Conservation (phyloP, 2,888 invertebrate species). For the Anorthoa munda region DNA sequence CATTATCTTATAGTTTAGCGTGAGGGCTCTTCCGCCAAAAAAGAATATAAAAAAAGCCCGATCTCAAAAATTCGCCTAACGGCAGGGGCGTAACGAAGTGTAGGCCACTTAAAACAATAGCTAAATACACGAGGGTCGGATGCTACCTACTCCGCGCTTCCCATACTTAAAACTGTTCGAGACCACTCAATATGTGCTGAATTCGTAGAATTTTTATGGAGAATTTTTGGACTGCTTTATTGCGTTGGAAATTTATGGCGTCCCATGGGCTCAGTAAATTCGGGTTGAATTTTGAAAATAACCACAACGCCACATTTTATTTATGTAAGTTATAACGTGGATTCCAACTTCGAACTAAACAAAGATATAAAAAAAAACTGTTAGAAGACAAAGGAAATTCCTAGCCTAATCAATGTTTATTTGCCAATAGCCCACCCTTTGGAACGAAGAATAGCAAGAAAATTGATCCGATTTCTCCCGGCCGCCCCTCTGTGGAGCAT, state of each 20-base stretch:
- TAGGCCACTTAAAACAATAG: constrained; percentile 90
- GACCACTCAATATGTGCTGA: constrained; percentile 89
- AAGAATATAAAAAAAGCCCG: constrained; percentile 82
- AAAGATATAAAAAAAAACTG: constrained; percentile 11
- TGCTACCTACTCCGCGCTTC: constrained; percentile 80
- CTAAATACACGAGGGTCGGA: constrained; percentile 87
- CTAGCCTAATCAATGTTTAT: constrained; percentile 79
- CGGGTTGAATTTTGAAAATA: constrained; percentile 79
- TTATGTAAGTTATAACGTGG: constrained; percentile 23
- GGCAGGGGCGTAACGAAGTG: constrained; percentile 89
- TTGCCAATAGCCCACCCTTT: constrained; percentile 74
- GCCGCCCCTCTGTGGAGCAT: constrained; percentile 82
- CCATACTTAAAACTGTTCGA: constrained; percentile 83
- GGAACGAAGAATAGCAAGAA: constrained; percentile 83
- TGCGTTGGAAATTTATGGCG: constrained; percentile 84
- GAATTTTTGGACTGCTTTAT: constrained; percentile 83
- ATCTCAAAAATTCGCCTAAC: constrained; percentile 85
- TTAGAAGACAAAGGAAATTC: constrained; percentile 40
- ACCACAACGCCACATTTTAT: constrained; percentile 61
- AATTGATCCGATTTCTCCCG: constrained; percentile 89
- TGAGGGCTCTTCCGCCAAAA: constrained; percentile 83
- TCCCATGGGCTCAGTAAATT: constrained; percentile 82
- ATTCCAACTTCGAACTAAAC: neutral
- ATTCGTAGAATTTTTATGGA: constrained; percentile 87
- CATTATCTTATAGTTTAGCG: constrained; percentile 90